Evolutionary conservation across 2,113 vertebrate genomes (phyloP).

Genomic region (Brachypodius melanocephalos): DNA sequence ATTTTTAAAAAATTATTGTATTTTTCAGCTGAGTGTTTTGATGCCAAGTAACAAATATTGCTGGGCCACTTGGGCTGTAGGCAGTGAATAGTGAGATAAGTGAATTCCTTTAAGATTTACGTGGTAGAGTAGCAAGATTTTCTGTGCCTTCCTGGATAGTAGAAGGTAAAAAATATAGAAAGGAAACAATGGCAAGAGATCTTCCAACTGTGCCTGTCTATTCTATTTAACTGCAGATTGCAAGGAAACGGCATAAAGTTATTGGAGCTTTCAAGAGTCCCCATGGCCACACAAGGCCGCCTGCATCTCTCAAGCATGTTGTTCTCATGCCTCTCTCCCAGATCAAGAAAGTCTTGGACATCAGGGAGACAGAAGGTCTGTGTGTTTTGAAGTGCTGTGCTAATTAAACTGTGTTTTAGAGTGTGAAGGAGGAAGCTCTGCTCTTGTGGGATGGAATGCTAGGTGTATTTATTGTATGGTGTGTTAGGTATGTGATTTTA

Average conservation of each 20-base stretch:
- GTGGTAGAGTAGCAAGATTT: neutral
- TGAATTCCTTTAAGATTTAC: neutral
- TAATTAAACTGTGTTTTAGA: neutral
- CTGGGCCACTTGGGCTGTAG: neutral
- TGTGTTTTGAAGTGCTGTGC: neutral
- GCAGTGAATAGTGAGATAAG: neutral
- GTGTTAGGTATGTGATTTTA: neutral
- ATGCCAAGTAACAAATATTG: neutral
- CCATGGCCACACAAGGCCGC: slow-evolving; percentile 85
- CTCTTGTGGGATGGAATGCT: neutral
- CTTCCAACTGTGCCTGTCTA: neutral
- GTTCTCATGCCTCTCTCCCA: slow-evolving; percentile 96
- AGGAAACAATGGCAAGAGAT: neutral
- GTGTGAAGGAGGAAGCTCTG: neutral
- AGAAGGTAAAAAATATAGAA: neutral
- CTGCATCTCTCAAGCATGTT: slow-evolving; percentile 92
- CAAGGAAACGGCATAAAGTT: slow-evolving; percentile 94
- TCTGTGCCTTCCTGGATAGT: neutral
- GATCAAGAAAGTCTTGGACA: slow-evolving; percentile 93
- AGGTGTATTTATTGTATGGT: neutral
- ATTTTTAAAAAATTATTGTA: neutral
- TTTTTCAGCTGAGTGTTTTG: neutral
- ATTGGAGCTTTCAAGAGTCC: slow-evolving; percentile 94
- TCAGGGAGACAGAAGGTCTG: slow-evolving; percentile 94
- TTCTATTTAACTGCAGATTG: slow-evolving; percentile 77